Conservation (phyloP, 2,888 invertebrate species). For the Encarsia formosa region DNA sequence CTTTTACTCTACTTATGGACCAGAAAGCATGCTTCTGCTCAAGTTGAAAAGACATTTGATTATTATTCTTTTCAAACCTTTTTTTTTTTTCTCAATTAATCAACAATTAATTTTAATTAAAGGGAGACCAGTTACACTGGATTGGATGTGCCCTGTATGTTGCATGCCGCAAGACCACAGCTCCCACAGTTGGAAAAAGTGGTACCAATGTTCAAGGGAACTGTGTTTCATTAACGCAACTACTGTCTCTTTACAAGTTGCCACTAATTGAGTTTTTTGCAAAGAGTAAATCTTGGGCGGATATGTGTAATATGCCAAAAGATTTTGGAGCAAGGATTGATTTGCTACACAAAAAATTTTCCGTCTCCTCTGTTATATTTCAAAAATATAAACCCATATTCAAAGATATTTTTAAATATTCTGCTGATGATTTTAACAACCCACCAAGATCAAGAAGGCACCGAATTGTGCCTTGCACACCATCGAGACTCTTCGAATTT, state of each 20-base stretch:
- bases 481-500: slow-evolving; percentile 83
- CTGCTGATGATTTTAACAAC: slow-evolving; percentile 58
- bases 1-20: too few relatives aligned
- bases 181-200: slow-evolving; percentile 72
- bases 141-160: slow-evolving; percentile 91
- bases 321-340: slow-evolving; percentile 81
- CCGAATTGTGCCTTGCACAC: slow-evolving; percentile 73
- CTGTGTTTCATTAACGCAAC: slow-evolving; percentile 83
- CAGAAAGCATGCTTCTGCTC: too few relatives aligned
- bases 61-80: not conserved
- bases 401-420: slow-evolving; percentile 75
- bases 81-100: not conserved
- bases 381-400: slow-evolving; percentile 89
- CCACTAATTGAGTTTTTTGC: slow-evolving; percentile 92
- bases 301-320: slow-evolving; percentile 84
- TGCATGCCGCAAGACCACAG: slow-evolving; percentile 75
- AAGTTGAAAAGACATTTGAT: not conserved
- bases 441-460: slow-evolving; percentile 60
- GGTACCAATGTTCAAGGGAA: slow-evolving; percentile 79
- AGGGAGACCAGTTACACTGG: slow-evolving; percentile 92
- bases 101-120: not conserved
- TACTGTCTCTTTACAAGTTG: slow-evolving; percentile 84
- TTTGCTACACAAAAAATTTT: slow-evolving; percentile 83
- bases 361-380: slow-evolving; percentile 89
- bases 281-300: slow-evolving; percentile 92